phyloP scores from a whole-genome alignment of 2,113 vertebrate species.

The Polyodon spathula region DNA sequence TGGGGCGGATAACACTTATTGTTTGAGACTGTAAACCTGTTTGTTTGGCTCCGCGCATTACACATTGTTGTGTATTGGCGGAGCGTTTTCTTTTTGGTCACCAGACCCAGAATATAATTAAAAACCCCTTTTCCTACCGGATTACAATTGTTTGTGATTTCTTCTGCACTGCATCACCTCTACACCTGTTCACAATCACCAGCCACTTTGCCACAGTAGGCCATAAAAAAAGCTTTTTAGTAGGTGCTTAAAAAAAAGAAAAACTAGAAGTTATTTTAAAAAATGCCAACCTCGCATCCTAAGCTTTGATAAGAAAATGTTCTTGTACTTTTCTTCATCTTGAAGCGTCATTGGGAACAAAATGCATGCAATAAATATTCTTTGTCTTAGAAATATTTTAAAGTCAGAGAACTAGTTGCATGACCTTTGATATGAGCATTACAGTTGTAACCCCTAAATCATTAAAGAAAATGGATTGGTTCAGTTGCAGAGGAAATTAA shows the following conservation, averaged over 20 bases:
- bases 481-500: not conserved
- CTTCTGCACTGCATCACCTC: too few species aligned
- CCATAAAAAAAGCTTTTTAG: too few species aligned
- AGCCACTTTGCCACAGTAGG: too few species aligned
- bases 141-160: too few species aligned
- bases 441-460: not conserved
- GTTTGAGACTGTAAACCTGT: too few species aligned
- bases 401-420: constrained; percentile 11
- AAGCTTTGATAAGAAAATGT: constrained; percentile 30
- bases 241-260: constrained; percentile 17
- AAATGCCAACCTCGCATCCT: constrained; percentile 36
- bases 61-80: too few species aligned
- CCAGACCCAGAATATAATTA: too few species aligned
- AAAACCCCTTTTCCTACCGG: too few species aligned
- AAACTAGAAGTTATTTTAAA: constrained; percentile 15
- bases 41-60: too few species aligned
- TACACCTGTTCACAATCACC: too few species aligned
- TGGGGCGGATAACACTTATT: too few species aligned
- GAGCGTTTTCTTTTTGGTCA: too few species aligned
- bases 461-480: not conserved
- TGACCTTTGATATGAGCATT: not conserved
- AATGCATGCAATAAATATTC: not conserved
- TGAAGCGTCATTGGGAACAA: constrained; percentile 29
- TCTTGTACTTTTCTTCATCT: constrained; percentile 9
- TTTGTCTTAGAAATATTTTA: constrained; percentile 19